Conservation (phyloP, 2,888 invertebrate species). For the Acleris sparsana region DNA sequence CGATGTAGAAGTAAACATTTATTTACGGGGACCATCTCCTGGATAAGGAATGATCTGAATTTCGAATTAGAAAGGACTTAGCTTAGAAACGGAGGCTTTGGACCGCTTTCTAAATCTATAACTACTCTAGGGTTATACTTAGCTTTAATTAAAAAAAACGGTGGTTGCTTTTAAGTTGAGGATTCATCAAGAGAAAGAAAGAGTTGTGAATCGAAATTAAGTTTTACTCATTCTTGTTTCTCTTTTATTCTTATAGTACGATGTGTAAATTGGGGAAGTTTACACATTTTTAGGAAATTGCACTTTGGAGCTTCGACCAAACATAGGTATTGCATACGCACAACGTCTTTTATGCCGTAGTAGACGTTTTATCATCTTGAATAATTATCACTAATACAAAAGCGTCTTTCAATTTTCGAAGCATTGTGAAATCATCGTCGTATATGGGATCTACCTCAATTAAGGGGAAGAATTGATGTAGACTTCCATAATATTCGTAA, state of each 20-base stretch:
- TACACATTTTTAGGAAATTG: conserved; percentile 71
- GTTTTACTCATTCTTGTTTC: conserved; percentile 39
- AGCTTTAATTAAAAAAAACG: conserved; percentile 60
- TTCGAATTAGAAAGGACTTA: conserved; percentile 57
- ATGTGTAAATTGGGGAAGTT: conserved; percentile 82
- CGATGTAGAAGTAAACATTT: conserved; percentile 59
- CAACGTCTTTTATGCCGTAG: conserved; percentile 56
- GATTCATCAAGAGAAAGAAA: conserved; percentile 56
- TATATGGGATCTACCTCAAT: conserved; percentile 71
- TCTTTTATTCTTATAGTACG: conserved; percentile 51
- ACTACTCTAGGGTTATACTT: conserved; percentile 52
- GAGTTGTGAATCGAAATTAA: conserved; percentile 72
- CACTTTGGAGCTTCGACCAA: conserved; percentile 75
- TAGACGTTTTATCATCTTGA: conserved; percentile 44
- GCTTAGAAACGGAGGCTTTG: conserved; percentile 59
- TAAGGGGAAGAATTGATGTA: conserved; percentile 81
- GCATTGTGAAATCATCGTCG: conserved; percentile 47
- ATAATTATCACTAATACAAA: conserved; percentile 43
- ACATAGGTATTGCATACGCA: conserved; percentile 66
- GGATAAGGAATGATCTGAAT: conserved; percentile 66
- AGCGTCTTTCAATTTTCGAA: conserved; percentile 44
- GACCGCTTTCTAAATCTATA: conserved; percentile 60
- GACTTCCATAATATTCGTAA: conserved; percentile 49
- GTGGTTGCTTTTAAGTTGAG: conserved; percentile 57
- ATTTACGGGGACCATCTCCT: conserved; percentile 79